Base-by-base conservation (phyloP, 2,888 invertebrate genomes). In the Drosophila nigritarsus region DNA sequence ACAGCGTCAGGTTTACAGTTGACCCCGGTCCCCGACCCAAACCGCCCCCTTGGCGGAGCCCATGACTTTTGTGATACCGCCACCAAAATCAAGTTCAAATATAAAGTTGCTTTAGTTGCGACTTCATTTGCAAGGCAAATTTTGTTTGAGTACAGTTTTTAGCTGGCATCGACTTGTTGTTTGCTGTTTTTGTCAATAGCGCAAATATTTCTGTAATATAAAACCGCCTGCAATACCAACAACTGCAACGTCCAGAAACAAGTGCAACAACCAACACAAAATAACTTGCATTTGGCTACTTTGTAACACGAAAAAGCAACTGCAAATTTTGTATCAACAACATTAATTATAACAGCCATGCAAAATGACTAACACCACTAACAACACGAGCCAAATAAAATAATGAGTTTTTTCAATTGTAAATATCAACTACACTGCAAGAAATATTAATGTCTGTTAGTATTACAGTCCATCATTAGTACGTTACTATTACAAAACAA, bases 61-160 rank as follows among this genome's bases (percentile, higher is more conserved):
- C 74, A 63, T 82, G 83, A 79, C 83, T 82, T 86, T 85, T 83
- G 80, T 74, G 67, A 73, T 75, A 74, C 82, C 78, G 77, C 81
- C 78, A 68, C 78, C 82, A 88, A 88, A 90, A 83, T 83, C 90
- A 90, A 90, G 88, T 90, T 91, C 90, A 90, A 90, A 84, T 65
- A 79, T 80, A 75, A 74, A 80, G 75, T 84, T 77, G 81, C 71
- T 53, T 48, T 70, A 81, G 80, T 75, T 71, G 73, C 48, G 29
- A 60, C 63, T 55, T 75, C 75, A 89, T 87, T 87, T 87, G 87
- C 89, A 85, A 87, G 73, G 85, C 89, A 87, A 89, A 87, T 83
- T 82, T 71, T 68, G 48, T 65, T 73, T 71, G 62, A 63, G 77
- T 73, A 63, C 66, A 73, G 54, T 59, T 66, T 69, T 59, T 59